Conservation (phyloP, 92 coral and sea anemone genomes). For the Ricordea florida region DNA sequence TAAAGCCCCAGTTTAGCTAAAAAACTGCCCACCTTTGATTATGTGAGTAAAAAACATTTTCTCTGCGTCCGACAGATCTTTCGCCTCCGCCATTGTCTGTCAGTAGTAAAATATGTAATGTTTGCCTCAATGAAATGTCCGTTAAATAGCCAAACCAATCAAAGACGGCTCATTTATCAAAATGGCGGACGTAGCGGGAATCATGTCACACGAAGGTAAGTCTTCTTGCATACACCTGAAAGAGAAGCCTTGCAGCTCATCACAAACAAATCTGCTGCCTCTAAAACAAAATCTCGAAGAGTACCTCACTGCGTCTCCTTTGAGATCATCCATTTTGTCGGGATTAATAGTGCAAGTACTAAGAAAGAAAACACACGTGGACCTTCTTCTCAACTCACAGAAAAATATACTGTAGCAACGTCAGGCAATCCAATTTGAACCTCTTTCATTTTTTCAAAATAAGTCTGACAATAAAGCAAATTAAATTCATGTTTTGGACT, state of each 20-base stretch:
- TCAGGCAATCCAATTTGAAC: too few relatives aligned
- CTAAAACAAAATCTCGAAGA: too few relatives aligned
- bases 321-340: too few relatives aligned
- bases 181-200: slow-evolving; percentile 71
- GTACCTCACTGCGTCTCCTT: too few relatives aligned
- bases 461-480: neutral
- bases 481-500: too few relatives aligned
- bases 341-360: too few relatives aligned
- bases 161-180: slow-evolving; percentile 53
- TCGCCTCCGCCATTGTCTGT: slow-evolving; percentile 53
- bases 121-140: slow-evolving; percentile 20
- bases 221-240: neutral
- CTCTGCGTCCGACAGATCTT: slow-evolving; percentile 47
- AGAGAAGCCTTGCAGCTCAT: neutral
- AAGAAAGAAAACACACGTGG: too few relatives aligned
- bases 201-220: slow-evolving; percentile 16
- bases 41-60: slow-evolving; percentile 37
- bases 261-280: neutral
- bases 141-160: slow-evolving; percentile 16
- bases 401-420: too few relatives aligned
- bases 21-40: slow-evolving; percentile 67
- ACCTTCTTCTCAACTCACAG: too few relatives aligned
- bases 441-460: too few relatives aligned
- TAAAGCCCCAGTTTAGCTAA: neutral
- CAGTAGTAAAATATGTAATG: neutral